These are phyloP conservation scores for Leucophora obtusa DNA, from an alignment of 2,888 invertebrate species.

Conservation along the genomic window DNA sequence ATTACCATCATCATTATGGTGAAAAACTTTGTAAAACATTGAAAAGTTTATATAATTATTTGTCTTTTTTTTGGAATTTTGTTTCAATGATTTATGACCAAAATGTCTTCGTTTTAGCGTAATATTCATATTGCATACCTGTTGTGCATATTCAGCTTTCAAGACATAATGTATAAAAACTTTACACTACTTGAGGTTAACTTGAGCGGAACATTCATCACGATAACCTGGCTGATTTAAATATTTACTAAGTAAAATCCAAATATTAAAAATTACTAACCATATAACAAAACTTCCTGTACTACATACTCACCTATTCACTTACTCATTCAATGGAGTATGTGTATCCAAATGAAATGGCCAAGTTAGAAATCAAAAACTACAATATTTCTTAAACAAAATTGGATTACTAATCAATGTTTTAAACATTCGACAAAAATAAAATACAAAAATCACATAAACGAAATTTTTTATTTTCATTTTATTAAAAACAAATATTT, in stretches of 20 bases:
- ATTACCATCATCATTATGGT: not conserved
- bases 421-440: too few species aligned
- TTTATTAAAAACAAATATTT: too few species aligned
- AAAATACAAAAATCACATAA: too few species aligned
- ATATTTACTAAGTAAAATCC: slow-evolving; percentile 1
- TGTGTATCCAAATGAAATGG: not conserved
- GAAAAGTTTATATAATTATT: slow-evolving; percentile 3
- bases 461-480: slow-evolving; percentile 5
- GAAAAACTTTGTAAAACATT: not conserved
- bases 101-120: not conserved
- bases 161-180: not conserved
- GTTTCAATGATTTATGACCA: slow-evolving; percentile 6
- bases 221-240: not conserved
- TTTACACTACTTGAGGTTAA: not conserved
- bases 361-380: not conserved
- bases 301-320: not conserved
- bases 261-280: slow-evolving; percentile 9
- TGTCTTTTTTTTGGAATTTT: not conserved
- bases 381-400: not conserved
- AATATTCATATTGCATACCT: too few species aligned
- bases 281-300: not conserved
- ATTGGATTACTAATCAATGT: not conserved
- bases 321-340: not conserved
- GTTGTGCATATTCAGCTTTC: not conserved
- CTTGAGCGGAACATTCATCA: slow-evolving; percentile 6